phyloP scores from a whole-genome alignment of 2,888 invertebrate genomes.

The Allygus modestus region DNA sequence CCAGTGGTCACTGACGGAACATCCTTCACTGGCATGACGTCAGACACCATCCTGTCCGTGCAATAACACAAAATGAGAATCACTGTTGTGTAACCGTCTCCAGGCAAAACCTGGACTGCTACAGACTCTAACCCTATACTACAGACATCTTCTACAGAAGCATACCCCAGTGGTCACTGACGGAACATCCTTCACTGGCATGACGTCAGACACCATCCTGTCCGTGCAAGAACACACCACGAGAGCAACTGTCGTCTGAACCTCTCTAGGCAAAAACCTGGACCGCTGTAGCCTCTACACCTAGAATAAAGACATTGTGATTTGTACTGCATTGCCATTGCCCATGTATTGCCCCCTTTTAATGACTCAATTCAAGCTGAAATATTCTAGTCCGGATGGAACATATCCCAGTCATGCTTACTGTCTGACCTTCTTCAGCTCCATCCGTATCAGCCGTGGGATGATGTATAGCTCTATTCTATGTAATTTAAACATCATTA shows the following conservation, averaged over 20 bases:
- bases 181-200: slow-evolving; percentile 69
- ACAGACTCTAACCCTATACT: not conserved
- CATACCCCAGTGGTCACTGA: slow-evolving; percentile 68
- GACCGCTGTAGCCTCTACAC: not conserved
- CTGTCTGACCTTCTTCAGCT: too few relatives aligned
- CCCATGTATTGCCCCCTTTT: too few relatives aligned
- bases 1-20: slow-evolving; percentile 68
- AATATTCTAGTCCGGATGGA: too few relatives aligned
- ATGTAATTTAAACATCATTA: too few relatives aligned
- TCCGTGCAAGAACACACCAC: slow-evolving; percentile 67
- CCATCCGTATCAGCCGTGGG: too few relatives aligned
- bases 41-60: slow-evolving; percentile 65
- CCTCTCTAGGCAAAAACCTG: too few relatives aligned
- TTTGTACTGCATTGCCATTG: too few relatives aligned
- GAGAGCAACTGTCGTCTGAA: slow-evolving; percentile 68
- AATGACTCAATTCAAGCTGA: too few relatives aligned
- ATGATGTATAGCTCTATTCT: too few relatives aligned
- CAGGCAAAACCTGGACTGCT: not conserved
- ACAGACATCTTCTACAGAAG: not conserved
- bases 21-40: slow-evolving; percentile 68
- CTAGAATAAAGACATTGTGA: not conserved
- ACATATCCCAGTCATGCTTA: too few relatives aligned
- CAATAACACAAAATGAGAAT: slow-evolving; percentile 67
- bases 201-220: slow-evolving; percentile 68
- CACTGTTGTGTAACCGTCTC: slow-evolving; percentile 53